Evolutionary conservation across 2,113 vertebrate species (phyloP), one percentile per base, ranked within the genome.

Genomic region (Guaruba guarouba): DNA sequence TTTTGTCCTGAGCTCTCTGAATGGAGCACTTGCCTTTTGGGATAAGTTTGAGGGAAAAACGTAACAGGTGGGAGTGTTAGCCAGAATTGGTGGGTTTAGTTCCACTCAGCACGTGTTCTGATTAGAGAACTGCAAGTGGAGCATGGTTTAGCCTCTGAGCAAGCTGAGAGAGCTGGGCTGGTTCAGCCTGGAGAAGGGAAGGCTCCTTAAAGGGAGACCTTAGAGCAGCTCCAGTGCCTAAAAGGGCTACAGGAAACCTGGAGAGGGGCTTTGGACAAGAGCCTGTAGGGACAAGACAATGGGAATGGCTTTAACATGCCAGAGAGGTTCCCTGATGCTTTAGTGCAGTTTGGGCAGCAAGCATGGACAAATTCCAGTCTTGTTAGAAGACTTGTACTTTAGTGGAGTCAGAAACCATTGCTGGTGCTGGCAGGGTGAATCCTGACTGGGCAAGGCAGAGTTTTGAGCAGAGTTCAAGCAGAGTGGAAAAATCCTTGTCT

Each of bases 11-110:
- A 68, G 37, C 46, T n/a, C 48, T 64, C 76, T 33, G 35, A 19
- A 6, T 2, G 28, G 8, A 22, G 29, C 5, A 7, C 9, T 48
- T 16, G 7, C 6, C 17, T 52, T 78, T 75, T 10, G 16, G 81
- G 77, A 0, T 25, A 16, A 8, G 11, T 13, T 22, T 4, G 28
- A 46, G 28, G 25, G 44, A 9, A 3, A 17, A 46, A 17, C 0
- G 1, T 24, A 8, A 7, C 19, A 24, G 39, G 39, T 43, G 31
- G 35, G 67, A 16, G 11, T 6, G 4, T 67, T 63, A 64, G 17
- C 7, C 49, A 31, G 0, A 2, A 12, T 0, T 13, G 48, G 17
- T 22, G n/a, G 7, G 35, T 48, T 39, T n/a, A 68, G 43, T n/a
- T 25, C 69, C 24, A 18, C 13, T 27, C 4, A 61, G 35, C 52